phyloP scores from a whole-genome alignment of 2,888 invertebrate species.

The Diogma glabrata region DNA sequence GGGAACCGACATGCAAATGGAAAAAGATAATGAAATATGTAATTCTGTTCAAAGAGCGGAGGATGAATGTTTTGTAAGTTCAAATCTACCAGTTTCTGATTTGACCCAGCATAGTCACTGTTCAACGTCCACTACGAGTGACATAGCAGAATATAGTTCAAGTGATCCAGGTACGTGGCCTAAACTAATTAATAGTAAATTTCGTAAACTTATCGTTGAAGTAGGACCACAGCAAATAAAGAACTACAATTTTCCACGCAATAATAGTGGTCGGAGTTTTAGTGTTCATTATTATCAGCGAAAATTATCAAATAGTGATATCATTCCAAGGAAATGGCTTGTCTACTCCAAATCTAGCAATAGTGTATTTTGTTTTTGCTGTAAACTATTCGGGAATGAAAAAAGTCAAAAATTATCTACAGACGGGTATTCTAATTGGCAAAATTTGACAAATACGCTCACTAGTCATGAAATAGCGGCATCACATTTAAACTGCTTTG shows the following conservation, averaged over 20 bases:
- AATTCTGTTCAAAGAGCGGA: not conserved
- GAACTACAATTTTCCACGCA: not conserved
- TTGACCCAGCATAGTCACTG: too few relatives aligned
- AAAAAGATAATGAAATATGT: not conserved
- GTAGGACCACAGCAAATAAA: not conserved
- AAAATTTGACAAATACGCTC: not conserved
- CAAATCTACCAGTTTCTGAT: too few relatives aligned
- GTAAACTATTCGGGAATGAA: too few relatives aligned
- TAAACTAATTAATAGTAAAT: not conserved
- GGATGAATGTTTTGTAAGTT: not conserved
- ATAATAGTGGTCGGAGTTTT: not conserved
- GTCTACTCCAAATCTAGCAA: not conserved
- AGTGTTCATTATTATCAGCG: not conserved
- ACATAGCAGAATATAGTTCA: conserved; percentile 1
- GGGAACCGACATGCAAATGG: too few relatives aligned
- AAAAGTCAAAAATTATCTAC: too few relatives aligned
- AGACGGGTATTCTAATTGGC: too few relatives aligned
- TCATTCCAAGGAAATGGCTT: not conserved
- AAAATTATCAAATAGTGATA: not conserved
- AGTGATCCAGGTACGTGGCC: not conserved
- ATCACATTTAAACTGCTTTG: not conserved
- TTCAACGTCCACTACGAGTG: not conserved
- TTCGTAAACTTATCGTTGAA: too few relatives aligned
- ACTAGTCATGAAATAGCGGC: not conserved
- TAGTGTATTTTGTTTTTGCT: not conserved